Evolutionary conservation across 2,113 vertebrate species (phyloP), one percentile per base, ranked within the genome.

Genomic region (Microcebus ravelobensis): DNA sequence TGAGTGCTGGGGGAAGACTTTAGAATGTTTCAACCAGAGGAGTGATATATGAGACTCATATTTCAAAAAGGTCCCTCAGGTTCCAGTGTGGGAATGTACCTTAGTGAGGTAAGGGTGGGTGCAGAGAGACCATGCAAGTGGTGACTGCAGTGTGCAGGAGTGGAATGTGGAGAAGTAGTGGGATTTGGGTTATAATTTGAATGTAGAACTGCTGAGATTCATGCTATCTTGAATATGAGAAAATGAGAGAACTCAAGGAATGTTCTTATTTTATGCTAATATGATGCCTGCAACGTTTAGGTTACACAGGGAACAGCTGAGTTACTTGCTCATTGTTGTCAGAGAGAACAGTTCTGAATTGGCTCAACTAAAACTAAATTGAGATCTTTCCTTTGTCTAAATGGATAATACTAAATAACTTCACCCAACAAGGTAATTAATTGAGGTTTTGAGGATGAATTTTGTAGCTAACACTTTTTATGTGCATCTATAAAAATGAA

Each of bases 381-480:
- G 29, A 92, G 93, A 45, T n/a, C n/a, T 89, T 93, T 45, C 42
- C 23, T 55, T 91, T 96, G 36, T 65, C 31, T 83, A 59, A 95
- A 88, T 91, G 71, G 45, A n/a, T 76, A 83, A 80, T 76, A 80
- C 63, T 84, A 89, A 91, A 27, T 92, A 91, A 91, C 14, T 70
- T n/a, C 8, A 57, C 76, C 31, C 29, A 94, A 45, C 6, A 42
- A 94, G n/a, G 57, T 92, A 96, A 82, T 95, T 93, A 90, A 94
- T 76, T 77, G 86, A 91, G 27, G 6, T 91, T 79, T 86, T 65
- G 36, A 73, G 68, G 87, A 77, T 71, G n/a, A 82, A 65, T 93
- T 96, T 96, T 82, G 29, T 23, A 70, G 88, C 21, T 57, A 77
- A 87, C 13, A 27, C 48, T 39, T 93, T 91, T 91, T 94, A 90